A percentile compares a stretch with the other conserved stretches of the same genome.
Evolutionary conservation across 2,113 vertebrate species (phyloP).

Genomic region (Crotalus helleri): DNA sequence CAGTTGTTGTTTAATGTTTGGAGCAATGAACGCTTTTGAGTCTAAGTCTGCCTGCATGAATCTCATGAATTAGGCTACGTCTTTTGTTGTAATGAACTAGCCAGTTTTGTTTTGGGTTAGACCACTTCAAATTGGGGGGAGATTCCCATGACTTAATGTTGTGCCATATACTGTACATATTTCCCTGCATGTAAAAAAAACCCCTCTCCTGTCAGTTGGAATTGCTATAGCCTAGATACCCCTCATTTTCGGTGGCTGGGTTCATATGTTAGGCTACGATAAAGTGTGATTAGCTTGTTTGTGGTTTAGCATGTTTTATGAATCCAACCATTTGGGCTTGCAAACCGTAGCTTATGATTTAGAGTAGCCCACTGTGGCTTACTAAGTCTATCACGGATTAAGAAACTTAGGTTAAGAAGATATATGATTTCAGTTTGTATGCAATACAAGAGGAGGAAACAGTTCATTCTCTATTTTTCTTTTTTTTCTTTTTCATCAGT

Average conservation of each 20-base stretch:
- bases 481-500: conserved; percentile 44
- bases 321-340: neutral
- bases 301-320: too few species aligned
- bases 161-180: neutral
- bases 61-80: neutral
- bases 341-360: neutral
- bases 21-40: neutral
- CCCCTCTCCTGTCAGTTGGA: too few species aligned
- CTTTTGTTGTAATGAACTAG: too few species aligned
- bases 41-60: neutral
- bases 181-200: neutral
- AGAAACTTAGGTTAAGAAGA: neutral
- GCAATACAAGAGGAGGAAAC: neutral
- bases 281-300: too few species aligned
- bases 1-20: neutral
- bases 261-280: too few species aligned
- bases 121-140: neutral
- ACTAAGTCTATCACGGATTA: neutral
- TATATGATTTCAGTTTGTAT: neutral
- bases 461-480: neutral
- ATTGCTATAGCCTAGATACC: neutral
- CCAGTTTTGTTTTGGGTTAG: neutral
- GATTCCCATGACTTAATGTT: neutral
- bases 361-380: neutral
- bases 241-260: too few species aligned